Evolutionary conservation across 2,113 vertebrate genomes (phyloP), one percentile per base, ranked within the genome.

Genomic region (Varanus salvator): DNA sequence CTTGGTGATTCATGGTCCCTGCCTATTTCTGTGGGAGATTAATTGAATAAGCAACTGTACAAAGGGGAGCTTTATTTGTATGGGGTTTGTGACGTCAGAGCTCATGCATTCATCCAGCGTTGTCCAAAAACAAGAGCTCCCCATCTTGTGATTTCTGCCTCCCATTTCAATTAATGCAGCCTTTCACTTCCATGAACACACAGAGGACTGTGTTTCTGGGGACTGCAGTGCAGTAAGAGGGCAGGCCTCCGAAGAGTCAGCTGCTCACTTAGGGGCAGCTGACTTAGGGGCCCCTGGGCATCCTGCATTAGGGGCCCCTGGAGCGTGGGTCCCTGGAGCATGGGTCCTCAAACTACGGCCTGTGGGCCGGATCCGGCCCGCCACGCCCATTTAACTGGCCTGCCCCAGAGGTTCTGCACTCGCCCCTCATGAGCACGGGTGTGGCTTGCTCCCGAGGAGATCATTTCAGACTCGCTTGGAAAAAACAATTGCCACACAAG

Each of bases 111-210:
- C 15, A 44, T 48, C 54, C 34, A 9, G 25, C 34, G 75, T 76
- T 27, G 38, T 38, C 3, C 23, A 64, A 31, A 71, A 31, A 8
- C 3, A 3, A 23, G n/a, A 19, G 54, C 15, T 80, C 84, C 84
- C 74, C 50, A 11, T 3, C 84, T 3, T 60, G 48, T 25, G 34
- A 29, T 64, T 34, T 31, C 11, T 5, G 76, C 38, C 34, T 0
- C 0, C 64, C 27, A 85, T 72, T 93, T 87, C 85, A 92, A 90
- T 92, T 57, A 81, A 66, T 27, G 81, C 11, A n/a, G 57, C 50
- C 29, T 92, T 86, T 48, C 69, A 44, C 31, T 23, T 54, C 64
- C 57, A 3, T 71, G 84, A 91, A 68, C 7, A 71, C 77, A 89
- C 15, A 52, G 80, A 85, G 27, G n/a, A 64, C 87, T 68, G 23